These are phyloP conservation scores for Elachura formosa DNA, from an alignment of 2,113 vertebrate species.

Conservation along the genomic window DNA sequence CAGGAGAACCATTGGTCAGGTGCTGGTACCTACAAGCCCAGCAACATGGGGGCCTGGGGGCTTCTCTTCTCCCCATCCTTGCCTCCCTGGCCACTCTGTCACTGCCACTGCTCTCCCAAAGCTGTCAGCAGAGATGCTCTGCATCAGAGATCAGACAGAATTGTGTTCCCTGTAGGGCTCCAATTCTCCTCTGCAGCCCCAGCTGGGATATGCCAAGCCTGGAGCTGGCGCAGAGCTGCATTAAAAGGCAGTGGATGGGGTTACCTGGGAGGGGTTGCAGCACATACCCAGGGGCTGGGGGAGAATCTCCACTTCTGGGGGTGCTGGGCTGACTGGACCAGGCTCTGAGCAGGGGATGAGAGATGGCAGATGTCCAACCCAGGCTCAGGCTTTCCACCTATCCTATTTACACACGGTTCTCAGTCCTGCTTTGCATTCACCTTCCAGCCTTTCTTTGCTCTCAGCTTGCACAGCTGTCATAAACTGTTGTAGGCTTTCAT, in stretches of 20 bases:
- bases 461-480: not conserved
- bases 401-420: accelerated
- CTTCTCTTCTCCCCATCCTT: accelerated
- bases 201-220: not conserved
- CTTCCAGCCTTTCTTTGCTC: not conserved
- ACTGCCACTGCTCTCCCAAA: not conserved
- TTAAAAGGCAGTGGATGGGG: not conserved
- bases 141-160: not conserved
- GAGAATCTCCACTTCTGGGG: not conserved
- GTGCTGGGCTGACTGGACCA: not conserved
- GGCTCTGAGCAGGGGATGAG: not conserved
- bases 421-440: accelerated
- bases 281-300: not conserved
- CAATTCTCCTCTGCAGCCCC: not conserved
- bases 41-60: accelerated
- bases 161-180: not conserved
- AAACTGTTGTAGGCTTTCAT: accelerated
- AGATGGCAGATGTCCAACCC: not conserved
- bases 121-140: not conserved
- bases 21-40: not conserved
- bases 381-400: not conserved
- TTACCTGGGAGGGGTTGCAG: not conserved
- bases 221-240: not conserved
- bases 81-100: not conserved
- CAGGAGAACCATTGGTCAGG: accelerated